Evolutionary conservation across 2,113 vertebrate species (phyloP), one percentile per base, ranked within the genome.

Genomic region (Petrocephalus zakoni): DNA sequence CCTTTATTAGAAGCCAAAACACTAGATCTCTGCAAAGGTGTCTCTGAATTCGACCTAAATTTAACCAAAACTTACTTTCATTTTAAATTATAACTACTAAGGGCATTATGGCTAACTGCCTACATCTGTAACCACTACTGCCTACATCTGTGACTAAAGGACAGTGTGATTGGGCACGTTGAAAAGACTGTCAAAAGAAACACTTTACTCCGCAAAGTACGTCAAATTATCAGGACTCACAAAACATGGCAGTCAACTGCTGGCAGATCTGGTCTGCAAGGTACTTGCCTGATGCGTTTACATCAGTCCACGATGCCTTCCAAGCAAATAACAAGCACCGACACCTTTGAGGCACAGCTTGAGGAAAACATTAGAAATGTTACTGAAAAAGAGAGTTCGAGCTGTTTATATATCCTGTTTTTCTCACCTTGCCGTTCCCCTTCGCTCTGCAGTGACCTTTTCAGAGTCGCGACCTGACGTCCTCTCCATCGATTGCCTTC

Each of bases 1-100:
- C 85, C 51, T 52, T 53, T 85, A 87, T 58, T 46, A 87, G 34
- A 61, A 61, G 25, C 34, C 85, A 42, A 87, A 87, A 87, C 52
- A 87, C 25, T 53, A 42, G n/a, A 8, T 19, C 37, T 34, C 37
- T 22, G 37, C 7, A 46, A 87, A 87, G 85, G 46, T 87, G 19
- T 85, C 84, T 53, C 21, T 55, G 84, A 55, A 10, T 51, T 85
- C 15, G 11, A 34, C 47, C 25, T 85, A 22, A 85, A 25, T 46
- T 46, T 37, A 83, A 83, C 42, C 46, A 85, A 85, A 42, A 17
- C 17, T 78, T 42, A 19, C 51, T 55, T 53, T 51, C 4, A 25
- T 4, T 51, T 8, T 55, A 29, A 85, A 85, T 52, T 17, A 53
- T 13, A 51, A 53, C 51, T 51, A 19, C 84, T 52, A 55, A 37